Evolutionary conservation across 2,113 vertebrate genomes (phyloP).

Genomic region (Egretta garzetta): DNA sequence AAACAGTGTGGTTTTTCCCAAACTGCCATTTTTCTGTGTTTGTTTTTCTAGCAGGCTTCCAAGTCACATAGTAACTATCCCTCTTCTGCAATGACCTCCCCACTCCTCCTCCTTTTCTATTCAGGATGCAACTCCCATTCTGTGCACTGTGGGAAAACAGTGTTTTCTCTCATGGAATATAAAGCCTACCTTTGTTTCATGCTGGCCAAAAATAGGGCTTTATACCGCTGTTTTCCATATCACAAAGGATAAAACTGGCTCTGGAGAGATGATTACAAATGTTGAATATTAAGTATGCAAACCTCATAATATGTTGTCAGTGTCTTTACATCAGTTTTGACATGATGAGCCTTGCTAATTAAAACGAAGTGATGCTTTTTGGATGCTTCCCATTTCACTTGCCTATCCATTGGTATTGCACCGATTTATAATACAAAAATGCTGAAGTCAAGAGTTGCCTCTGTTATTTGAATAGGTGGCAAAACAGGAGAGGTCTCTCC

Average conservation of each 20-base stretch:
- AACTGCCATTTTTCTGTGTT: slow-evolving; percentile 8
- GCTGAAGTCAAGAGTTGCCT: background rate
- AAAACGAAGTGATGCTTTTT: background rate
- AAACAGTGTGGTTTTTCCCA: slow-evolving; percentile 1
- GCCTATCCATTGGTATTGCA: background rate
- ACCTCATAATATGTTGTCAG: background rate
- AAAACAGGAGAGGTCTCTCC: background rate
- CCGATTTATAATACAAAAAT: background rate
- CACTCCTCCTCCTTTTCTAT: slow-evolving; percentile 9
- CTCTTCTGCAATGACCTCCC: background rate
- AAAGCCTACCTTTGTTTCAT: background rate
- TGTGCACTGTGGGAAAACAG: background rate
- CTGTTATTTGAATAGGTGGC: background rate
- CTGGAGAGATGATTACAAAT: background rate
- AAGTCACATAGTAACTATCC: background rate
- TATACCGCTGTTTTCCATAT: background rate
- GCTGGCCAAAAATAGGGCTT: background rate
- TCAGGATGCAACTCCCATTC: background rate
- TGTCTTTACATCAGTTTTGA: background rate
- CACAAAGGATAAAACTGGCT: background rate
- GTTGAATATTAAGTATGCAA: background rate
- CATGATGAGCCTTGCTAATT: background rate
- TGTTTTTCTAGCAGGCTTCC: slow-evolving; percentile 25
- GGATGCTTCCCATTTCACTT: background rate
- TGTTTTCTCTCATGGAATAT: background rate